A percentile compares a stretch with the other conserved stretches of the same genome.
Conservation (phyloP, 2,797 vertebrate genomes). For the Ctenopoma multispine region DNA sequence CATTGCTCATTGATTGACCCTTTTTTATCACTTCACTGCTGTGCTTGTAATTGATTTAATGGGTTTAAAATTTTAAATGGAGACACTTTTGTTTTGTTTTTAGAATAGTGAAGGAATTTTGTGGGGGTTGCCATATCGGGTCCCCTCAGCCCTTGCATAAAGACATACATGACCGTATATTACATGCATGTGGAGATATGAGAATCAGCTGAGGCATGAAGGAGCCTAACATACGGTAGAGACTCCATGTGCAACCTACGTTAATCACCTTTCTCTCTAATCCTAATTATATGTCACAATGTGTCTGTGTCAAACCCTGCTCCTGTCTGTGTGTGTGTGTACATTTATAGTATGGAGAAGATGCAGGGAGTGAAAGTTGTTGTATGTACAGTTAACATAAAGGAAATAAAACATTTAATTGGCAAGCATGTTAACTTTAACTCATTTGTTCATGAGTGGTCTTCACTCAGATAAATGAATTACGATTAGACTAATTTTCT, state of each 20-base stretch:
- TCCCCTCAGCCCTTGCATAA: slow-evolving; percentile 12
- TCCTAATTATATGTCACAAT: slow-evolving; percentile 54
- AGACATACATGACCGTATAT: background rate
- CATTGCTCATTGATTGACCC: slow-evolving; percentile 32
- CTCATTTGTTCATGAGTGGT: background rate
- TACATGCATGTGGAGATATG: slow-evolving; percentile 30
- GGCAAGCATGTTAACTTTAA: slow-evolving; percentile 6
- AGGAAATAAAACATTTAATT: background rate
- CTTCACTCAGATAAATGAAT: too few species aligned
- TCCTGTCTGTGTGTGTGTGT: background rate
- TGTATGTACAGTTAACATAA: background rate
- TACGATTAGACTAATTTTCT: too few species aligned
- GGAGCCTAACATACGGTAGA: slow-evolving; percentile 19
- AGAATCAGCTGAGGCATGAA: slow-evolving; percentile 23
- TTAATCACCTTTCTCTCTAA: slow-evolving; percentile 44
- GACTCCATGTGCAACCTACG: slow-evolving; percentile 18
- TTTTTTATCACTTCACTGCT: slow-evolving; percentile 23
- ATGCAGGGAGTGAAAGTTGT: background rate
- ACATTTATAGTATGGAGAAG: background rate
- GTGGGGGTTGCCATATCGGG: background rate
- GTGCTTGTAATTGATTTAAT: slow-evolving; percentile 26
- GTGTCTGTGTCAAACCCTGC: slow-evolving; percentile 18
- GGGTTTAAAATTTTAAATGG: slow-evolving; percentile 11
- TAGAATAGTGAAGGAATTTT: background rate
- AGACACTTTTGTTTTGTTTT: background rate